phyloP scores from a whole-genome alignment of 2,888 invertebrate genomes.

The Punctoribates punctum region DNA sequence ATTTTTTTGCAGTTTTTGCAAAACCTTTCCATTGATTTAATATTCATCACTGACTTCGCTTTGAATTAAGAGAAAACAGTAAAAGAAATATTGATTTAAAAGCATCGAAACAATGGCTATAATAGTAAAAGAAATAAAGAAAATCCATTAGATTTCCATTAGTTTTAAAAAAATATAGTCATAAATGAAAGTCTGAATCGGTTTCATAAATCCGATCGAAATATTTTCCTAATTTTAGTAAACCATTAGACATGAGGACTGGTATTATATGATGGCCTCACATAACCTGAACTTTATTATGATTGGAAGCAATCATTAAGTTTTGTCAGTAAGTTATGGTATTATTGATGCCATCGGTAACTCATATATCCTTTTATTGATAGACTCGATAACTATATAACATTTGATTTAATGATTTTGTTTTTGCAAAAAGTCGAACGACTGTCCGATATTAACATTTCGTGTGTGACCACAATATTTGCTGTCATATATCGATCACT shows the following conservation, averaged over 20 bases:
- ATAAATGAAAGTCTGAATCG: not conserved
- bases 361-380: not conserved
- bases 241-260: too few species aligned
- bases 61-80: not conserved
- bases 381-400: not conserved
- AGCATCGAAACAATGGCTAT: not conserved
- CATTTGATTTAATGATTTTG: not conserved
- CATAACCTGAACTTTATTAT: not conserved
- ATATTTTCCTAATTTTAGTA: too few species aligned
- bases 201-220: not conserved
- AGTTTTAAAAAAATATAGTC: not conserved
- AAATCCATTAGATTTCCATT: not conserved
- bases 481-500: constrained; percentile 14
- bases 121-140: not conserved
- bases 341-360: not conserved
- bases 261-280: too few species aligned
- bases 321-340: not conserved
- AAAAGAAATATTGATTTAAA: not conserved
- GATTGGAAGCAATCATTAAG: constrained; percentile 5
- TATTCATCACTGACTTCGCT: not conserved
- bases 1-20: too few species aligned
- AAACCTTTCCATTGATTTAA: not conserved
- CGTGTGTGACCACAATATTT: constrained; percentile 5
- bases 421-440: not conserved
- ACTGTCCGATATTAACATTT: not conserved